Evolutionary conservation across 2,888 invertebrate species (phyloP).

Genomic region (Pocota personata): DNA sequence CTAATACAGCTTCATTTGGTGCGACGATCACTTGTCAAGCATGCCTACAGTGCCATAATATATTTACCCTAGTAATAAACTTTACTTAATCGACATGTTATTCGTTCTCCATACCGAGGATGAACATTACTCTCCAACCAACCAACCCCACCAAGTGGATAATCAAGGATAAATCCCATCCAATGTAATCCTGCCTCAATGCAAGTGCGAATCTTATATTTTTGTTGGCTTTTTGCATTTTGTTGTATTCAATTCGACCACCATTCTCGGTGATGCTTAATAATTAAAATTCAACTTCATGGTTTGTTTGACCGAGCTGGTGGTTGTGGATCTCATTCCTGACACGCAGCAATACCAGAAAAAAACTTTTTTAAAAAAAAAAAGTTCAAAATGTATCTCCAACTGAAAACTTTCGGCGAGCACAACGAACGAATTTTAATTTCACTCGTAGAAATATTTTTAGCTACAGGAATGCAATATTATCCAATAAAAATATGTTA

Average conservation of each 20-base stretch:
- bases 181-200: conserved; percentile 5
- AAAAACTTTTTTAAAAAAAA: conserved; percentile 7
- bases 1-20: too few species aligned
- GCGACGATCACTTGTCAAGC: too few species aligned
- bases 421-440: conserved; percentile 70
- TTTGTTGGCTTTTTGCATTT: conserved; percentile 28
- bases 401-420: conserved; percentile 67
- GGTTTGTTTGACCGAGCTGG: conserved; percentile 59
- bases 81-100: conserved; percentile 67
- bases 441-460: conserved; percentile 72
- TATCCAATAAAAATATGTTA: conserved; percentile 72
- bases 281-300: conserved; percentile 73
- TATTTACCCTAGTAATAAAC: conserved; percentile 62
- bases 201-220: conserved; percentile 66
- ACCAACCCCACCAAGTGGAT: conserved; percentile 18
- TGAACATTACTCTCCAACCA: conserved; percentile 31
- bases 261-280: conserved; percentile 58
- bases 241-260: conserved; percentile 63
- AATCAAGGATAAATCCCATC: conserved; percentile 57
- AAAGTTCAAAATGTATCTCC: conserved; percentile 40
- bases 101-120: conserved; percentile 42
- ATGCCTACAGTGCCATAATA: conserved; percentile 21
- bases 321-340: conserved; percentile 21
- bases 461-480: conserved; percentile 72
- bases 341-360: conserved; percentile 47